Conservation (phyloP, 2,113 vertebrate species). For the Amia ocellicauda region DNA sequence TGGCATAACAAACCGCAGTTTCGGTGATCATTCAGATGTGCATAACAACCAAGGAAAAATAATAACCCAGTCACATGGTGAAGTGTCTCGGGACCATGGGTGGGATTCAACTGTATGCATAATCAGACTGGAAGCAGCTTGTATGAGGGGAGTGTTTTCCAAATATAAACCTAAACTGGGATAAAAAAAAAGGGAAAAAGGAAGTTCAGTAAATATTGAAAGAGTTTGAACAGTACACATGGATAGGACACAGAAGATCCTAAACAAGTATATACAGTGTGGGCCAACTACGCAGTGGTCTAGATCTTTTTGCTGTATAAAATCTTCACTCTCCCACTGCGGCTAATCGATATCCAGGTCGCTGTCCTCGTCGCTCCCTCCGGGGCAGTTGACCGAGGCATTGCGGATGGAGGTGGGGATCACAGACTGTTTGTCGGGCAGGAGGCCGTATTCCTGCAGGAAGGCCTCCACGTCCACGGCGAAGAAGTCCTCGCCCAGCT, state of each 20-base stretch:
- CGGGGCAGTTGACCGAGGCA: constrained; percentile 61
- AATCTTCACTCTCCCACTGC: background rate
- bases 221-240: too few species aligned
- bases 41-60: too few species aligned
- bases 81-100: too few species aligned
- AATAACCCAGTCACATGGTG: too few species aligned
- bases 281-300: background rate
- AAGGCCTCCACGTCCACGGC: constrained; percentile 92
- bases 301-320: background rate
- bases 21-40: too few species aligned
- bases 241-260: background rate
- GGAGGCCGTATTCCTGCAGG: constrained; percentile 88
- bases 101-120: too few species aligned
- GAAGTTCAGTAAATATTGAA: too few species aligned
- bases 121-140: too few species aligned
- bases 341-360: constrained; percentile 89
- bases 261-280: background rate
- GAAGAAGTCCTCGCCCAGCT: constrained; percentile 96
- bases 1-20: too few species aligned
- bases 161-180: too few species aligned
- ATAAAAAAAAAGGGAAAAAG: too few species aligned
- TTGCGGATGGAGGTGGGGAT: constrained; percentile 69
- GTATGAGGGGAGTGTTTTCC: too few species aligned
- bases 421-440: constrained; percentile 80
- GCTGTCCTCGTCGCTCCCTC: constrained; percentile 80